These are phyloP conservation scores for Lethrus apterus DNA, from an alignment of 1,140 invertebrate genomes.

Conservation along the genomic window DNA sequence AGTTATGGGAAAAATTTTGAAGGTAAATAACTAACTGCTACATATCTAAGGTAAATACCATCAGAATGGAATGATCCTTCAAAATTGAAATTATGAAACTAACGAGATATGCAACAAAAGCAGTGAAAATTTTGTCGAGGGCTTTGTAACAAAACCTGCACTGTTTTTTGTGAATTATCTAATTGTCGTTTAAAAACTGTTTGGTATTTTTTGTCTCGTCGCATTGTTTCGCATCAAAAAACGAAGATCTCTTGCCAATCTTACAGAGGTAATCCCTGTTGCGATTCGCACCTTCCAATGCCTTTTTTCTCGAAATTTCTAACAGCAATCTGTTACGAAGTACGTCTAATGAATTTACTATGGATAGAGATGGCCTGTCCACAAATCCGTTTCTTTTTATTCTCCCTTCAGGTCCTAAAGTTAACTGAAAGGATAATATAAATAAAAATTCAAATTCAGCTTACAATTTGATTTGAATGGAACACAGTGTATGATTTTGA, in stretches of 20 bases:
- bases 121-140: conserved; percentile 6
- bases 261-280: conserved; percentile 42
- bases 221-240: conserved; percentile 7
- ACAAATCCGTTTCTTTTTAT: conserved; percentile 32
- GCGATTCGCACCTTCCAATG: conserved; percentile 47
- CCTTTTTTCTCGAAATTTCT: conserved; percentile 66
- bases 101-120: too few species aligned
- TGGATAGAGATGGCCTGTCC: conserved; percentile 53
- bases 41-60: conserved; percentile 7
- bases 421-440: conserved; percentile 7
- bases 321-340: conserved; percentile 63
- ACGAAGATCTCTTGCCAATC: conserved; percentile 38
- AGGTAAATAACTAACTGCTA: conserved; percentile 8
- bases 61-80: conserved; percentile 8
- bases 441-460: neutral
- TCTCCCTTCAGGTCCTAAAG: conserved; percentile 18
- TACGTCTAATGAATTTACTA: conserved; percentile 71
- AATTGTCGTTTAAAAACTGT: too few species aligned
- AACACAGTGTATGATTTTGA: too few species aligned
- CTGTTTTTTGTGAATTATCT: neutral
- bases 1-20: conserved; percentile 5
- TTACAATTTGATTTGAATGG: neutral
- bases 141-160: conserved; percentile 9
- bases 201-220: conserved; percentile 3
- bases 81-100: too few species aligned